Conservation (phyloP, 2,113 vertebrate genomes). For the Astur gentilis region DNA sequence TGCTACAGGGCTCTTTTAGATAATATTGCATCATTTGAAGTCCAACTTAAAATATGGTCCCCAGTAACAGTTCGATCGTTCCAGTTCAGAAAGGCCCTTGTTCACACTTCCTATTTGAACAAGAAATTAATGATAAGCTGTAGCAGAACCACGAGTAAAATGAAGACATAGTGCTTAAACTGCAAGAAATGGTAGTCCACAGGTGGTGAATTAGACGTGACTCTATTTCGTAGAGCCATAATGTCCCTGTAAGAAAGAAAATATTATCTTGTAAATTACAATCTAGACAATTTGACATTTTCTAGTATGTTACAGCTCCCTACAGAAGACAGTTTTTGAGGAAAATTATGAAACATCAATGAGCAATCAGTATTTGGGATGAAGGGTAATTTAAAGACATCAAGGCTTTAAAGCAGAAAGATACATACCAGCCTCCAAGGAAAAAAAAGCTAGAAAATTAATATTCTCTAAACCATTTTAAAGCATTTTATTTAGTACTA, state of each 20-base stretch:
- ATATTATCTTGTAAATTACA: not conserved
- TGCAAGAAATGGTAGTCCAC: slow-evolving; percentile 85
- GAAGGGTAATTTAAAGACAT: not conserved
- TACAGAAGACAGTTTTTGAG: not conserved
- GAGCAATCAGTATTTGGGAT: not conserved
- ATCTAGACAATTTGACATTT: not conserved
- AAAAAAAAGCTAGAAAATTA: not conserved
- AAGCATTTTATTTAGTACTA: slow-evolving; percentile 47
- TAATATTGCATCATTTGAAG: slow-evolving; percentile 68
- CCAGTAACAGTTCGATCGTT: slow-evolving; percentile 58
- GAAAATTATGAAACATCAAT: not conserved
- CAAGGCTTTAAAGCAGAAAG: not conserved
- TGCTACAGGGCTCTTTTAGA: slow-evolving; percentile 51
- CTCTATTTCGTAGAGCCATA: slow-evolving; percentile 82
- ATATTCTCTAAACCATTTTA: not conserved
- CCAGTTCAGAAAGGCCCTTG: slow-evolving; percentile 61
- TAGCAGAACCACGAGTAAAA: slow-evolving; percentile 86
- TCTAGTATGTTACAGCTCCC: not conserved
- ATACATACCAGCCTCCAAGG: not conserved
- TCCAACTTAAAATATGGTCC: slow-evolving; percentile 66
- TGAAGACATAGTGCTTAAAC: slow-evolving; percentile 89
- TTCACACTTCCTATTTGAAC: slow-evolving; percentile 84
- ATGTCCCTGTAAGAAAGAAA: slow-evolving; percentile 83
- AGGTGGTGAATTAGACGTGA: slow-evolving; percentile 66
- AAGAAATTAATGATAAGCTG: slow-evolving; percentile 92